Base-by-base conservation (phyloP, 2,797 vertebrate species). In the Tapera naevia region DNA sequence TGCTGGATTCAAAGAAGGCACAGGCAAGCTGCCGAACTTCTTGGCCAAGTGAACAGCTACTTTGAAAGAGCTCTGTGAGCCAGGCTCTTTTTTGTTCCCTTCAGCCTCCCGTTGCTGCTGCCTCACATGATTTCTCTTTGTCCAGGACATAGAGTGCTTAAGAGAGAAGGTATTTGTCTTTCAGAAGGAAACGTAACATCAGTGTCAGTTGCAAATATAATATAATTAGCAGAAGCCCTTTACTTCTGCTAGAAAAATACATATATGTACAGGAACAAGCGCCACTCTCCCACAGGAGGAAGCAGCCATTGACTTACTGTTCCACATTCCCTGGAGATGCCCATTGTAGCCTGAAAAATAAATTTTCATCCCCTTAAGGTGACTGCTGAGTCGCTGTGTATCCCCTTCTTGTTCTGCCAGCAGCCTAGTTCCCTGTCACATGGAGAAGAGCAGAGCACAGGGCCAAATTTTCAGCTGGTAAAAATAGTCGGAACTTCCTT, bases 81-180 rank as follows among this genome's bases (percentile, higher is more conserved):
- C 43, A 66, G 78, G 71, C 78, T 86, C 22, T 19, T 71, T 74
- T 87, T 94, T 93, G 74, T 93, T 93, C 54, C 86, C 61, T 50
- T 84, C 16, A 3, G 72, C 43, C 67, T 88, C 93, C 93, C 2
- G 0, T 84, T 82, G 89, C 83, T 67, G 53, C 86, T 57, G 58
- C 75, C 80, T 95, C 95, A 95, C 78, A 32, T 90, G 74, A 90
- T 82, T 85, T 64, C 70, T 87, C 80, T 94, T 94, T 96, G 94
- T 93, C 93, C 83, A 87, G 80, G 43, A 96, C 94, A 91, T 53
- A 72, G 91, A 94, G 91, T 96, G 53, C 95, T 88, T 67, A 28
- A 67, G 67, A 94, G 60, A 79, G n/a, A 66, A 9, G 22, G 53
- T 41, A 41, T 84, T 93, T 75, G 48, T 66, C 64, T 88, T 91